Evolutionary conservation across 2,888 invertebrate genomes (phyloP).

Genomic region (Lochmaea capreae): DNA sequence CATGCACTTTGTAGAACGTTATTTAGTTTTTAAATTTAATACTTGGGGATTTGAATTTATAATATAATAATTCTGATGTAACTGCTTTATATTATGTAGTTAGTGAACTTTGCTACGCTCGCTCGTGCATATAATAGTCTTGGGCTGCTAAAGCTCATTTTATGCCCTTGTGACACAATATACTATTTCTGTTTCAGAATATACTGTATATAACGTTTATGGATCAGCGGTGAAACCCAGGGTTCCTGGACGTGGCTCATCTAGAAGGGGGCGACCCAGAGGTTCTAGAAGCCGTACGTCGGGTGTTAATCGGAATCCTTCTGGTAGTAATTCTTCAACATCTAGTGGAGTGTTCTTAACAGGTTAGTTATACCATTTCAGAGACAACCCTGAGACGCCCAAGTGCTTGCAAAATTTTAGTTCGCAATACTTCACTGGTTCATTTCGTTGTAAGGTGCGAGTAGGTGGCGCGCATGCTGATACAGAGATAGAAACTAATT

Average conservation of each 20-base stretch:
- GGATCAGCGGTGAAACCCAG: constrained; percentile 65
- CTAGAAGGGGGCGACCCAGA: constrained; percentile 80
- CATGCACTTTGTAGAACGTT: constrained; percentile 1
- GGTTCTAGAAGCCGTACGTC: constrained; percentile 70
- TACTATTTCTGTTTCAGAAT: constrained; percentile 57
- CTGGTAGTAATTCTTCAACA: constrained; percentile 32
- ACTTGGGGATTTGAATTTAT: background rate
- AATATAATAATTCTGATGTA: background rate
- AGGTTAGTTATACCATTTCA: constrained; percentile 43
- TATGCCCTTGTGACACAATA: too few species aligned
- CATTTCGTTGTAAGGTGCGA: too few species aligned
- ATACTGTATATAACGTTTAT: constrained; percentile 61
- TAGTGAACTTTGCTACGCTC: too few species aligned
- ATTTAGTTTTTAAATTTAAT: constrained; percentile 27
- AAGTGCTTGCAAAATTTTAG: too few species aligned
- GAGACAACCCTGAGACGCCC: background rate
- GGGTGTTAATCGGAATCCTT: constrained; percentile 60
- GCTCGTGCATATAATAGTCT: too few species aligned
- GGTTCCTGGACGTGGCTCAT: constrained; percentile 68
- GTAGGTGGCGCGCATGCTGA: too few species aligned
- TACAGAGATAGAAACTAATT: too few species aligned
- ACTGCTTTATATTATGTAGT: background rate
- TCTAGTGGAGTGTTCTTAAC: constrained; percentile 41
- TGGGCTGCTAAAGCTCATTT: too few species aligned
- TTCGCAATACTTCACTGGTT: too few species aligned